Evolutionary conservation across 2,113 vertebrate genomes (phyloP), one percentile per base, ranked within the genome.

Genomic region (Myrmecobius fasciatus): DNA sequence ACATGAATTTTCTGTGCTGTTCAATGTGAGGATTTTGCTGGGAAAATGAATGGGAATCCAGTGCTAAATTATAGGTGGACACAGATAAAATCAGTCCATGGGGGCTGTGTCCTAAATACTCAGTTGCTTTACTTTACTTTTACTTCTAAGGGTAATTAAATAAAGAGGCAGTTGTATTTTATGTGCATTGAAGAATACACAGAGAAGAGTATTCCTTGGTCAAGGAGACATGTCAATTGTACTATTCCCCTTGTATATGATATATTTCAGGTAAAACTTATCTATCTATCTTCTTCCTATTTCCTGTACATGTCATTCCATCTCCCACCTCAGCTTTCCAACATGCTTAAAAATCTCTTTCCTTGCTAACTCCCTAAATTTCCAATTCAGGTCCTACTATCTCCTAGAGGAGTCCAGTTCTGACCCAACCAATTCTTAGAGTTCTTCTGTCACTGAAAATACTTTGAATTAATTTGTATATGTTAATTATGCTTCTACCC

Each of bases 161-260:
- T 91, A 94, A 94, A 10, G 22, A 96, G 28, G n/a, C n/a, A 95
- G 17, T 93, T 95, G 52, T 92, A 96, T 95, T 43, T 93, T 94
- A 83, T 3, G 51, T 43, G n/a, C 67, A 83, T 20, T 83, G 67
- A 43, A 24, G n/a, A 43, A n/a, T 24, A 10, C 54, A 43, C 7
- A 8, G 36, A 83, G 20, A 43, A 8, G 1, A 83, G n/a, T 83
- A 8, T 43, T 24, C 36, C n/a, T 43, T 83, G 8, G n/a, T n/a
- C 67, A 83, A 43, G n/a, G 67, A 43, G 67, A 20, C n/a, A 43
- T 83, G n/a, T 22, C n/a, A 43, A 17, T 20, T 83, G n/a, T 83
- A 17, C 20, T n/a, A n/a, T 36, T 75, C 54, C 54, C 25, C 54
- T 28, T 56, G 25, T 28, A 56, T 56, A 9, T 1, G 26, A 56